These are phyloP conservation scores for Erannis defoliaria DNA, from an alignment of 2,888 invertebrate genomes.

Conservation along the genomic window DNA sequence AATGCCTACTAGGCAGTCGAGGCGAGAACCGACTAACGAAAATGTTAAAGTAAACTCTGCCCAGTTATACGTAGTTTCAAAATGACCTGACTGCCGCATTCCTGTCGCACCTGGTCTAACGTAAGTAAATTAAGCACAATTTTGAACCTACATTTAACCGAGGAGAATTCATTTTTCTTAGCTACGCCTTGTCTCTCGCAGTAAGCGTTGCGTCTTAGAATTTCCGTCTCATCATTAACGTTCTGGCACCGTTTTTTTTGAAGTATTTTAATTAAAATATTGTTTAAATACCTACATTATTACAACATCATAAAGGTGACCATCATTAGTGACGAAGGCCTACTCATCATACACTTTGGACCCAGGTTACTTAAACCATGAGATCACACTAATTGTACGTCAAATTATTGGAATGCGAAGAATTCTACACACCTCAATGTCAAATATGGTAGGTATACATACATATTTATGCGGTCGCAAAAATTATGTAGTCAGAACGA, in stretches of 20 bases:
- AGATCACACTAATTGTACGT: constrained; percentile 45
- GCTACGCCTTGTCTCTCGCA: too few relatives aligned
- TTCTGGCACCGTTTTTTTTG: constrained; percentile 5
- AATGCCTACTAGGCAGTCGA: too few relatives aligned
- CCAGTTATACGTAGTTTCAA: too few relatives aligned
- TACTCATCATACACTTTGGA: constrained; percentile 32
- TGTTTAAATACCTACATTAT: neutral
- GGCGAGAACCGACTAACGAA: too few relatives aligned
- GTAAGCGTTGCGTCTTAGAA: too few relatives aligned
- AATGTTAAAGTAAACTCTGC: too few relatives aligned
- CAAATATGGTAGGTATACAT: constrained; percentile 15
- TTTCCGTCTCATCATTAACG: neutral
- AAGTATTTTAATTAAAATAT: constrained; percentile 1
- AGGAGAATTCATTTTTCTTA: too few relatives aligned
- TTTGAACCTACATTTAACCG: too few relatives aligned
- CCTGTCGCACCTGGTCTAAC: too few relatives aligned
- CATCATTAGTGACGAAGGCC: constrained; percentile 13
- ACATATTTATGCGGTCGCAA: constrained; percentile 19
- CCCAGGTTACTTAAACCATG: constrained; percentile 35
- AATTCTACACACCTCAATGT: constrained; percentile 35
- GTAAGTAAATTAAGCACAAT: too few relatives aligned
- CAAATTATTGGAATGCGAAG: constrained; percentile 56
- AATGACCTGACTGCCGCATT: too few relatives aligned
- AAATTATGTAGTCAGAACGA: constrained; percentile 15
- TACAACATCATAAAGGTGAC: constrained; percentile 1